These are phyloP conservation scores for Centropus bengalensis DNA, from an alignment of 2,113 vertebrate species.

Conservation along the genomic window DNA sequence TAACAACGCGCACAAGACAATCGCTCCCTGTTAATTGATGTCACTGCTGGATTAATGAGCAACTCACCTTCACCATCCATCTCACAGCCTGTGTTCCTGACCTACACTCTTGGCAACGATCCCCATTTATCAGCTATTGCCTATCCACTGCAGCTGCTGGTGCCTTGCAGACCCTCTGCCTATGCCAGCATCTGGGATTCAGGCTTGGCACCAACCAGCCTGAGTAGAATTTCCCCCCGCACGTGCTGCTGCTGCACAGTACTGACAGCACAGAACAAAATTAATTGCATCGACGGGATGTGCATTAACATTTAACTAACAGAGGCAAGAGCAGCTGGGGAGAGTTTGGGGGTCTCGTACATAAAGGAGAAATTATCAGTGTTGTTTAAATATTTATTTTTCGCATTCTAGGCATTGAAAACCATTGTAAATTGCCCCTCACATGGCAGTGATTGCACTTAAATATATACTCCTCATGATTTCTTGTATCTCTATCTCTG, in stretches of 20 bases:
- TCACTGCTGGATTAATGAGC: neutral
- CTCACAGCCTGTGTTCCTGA: neutral
- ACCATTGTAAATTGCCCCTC: neutral
- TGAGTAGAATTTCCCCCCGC: neutral
- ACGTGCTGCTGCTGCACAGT: neutral
- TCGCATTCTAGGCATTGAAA: neutral
- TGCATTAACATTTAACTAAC: slow-evolving; percentile 24
- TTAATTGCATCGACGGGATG: neutral
- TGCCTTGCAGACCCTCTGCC: no score
- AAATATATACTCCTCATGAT: neutral
- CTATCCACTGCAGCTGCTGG: no score
- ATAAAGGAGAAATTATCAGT: neutral
- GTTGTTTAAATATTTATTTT: slow-evolving; percentile 32
- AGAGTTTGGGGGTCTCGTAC: neutral
- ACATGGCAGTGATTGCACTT: neutral
- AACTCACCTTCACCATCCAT: neutral
- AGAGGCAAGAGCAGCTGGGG: slow-evolving; percentile 29
- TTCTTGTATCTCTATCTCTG: neutral
- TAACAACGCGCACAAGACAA: neutral
- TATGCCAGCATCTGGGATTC: no score
- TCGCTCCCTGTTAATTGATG: slow-evolving; percentile 16
- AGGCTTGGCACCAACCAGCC: neutral
- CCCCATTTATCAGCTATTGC: neutral
- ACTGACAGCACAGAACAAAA: neutral
- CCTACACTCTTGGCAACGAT: neutral